Evolutionary conservation across 53 echinoderm and acorn worm genomes (phyloP).

Genomic region (Henricia sp.): DNA sequence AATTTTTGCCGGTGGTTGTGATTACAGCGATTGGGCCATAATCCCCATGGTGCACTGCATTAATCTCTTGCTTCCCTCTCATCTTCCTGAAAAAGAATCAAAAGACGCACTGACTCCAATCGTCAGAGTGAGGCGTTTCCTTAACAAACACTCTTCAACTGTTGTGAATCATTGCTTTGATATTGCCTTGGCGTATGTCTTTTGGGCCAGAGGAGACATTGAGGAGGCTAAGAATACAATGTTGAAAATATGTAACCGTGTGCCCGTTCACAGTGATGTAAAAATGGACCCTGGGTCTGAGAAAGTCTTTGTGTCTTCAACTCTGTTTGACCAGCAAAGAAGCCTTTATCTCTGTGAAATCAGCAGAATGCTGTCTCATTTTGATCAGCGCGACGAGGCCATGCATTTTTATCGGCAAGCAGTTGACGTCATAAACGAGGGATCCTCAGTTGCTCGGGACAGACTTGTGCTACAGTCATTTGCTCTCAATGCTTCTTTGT

Average conservation of each 20-base stretch:
- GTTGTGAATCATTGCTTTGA: constrained; percentile 17
- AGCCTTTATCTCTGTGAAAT: neutral
- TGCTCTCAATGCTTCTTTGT: constrained; percentile 1
- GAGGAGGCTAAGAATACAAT: neutral
- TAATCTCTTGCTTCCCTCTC: neutral
- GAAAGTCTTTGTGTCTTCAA: neutral
- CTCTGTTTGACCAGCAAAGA: neutral
- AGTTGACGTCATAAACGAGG: neutral
- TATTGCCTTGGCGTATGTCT: constrained; percentile 24
- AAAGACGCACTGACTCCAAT: neutral
- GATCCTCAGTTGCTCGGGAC: neutral
- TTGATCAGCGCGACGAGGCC: neutral
- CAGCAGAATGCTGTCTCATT: constrained; percentile 9
- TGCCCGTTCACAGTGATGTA: neutral
- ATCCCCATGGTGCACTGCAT: neutral
- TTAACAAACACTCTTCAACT: neutral
- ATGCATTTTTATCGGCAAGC: neutral
- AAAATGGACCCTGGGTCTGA: neutral
- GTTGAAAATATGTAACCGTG: neutral
- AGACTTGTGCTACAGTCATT: neutral
- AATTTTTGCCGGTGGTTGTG: too few relatives aligned
- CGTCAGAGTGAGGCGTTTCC: constrained; percentile 3
- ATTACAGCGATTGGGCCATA: too few relatives aligned
- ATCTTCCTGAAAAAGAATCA: neutral
- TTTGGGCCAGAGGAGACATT: neutral